phyloP scores from a whole-genome alignment of 2,113 vertebrate species.

The Pogona vitticeps region DNA sequence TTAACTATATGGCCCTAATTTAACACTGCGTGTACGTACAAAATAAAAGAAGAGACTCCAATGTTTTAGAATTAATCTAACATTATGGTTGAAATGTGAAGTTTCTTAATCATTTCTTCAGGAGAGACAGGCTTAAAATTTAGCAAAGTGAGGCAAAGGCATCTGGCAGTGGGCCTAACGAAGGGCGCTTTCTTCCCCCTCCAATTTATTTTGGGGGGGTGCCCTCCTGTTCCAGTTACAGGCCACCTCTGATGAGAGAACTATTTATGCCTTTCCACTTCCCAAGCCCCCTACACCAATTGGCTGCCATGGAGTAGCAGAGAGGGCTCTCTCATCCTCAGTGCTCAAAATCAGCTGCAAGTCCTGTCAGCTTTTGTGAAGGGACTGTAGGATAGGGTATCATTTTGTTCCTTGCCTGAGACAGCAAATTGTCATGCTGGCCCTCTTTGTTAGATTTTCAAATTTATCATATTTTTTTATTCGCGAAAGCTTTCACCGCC shows the following conservation, averaged over 20 bases:
- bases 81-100: background rate
- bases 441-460: no score
- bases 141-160: background rate
- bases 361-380: background rate
- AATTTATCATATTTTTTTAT: no score
- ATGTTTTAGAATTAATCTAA: background rate
- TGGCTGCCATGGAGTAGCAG: background rate
- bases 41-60: background rate
- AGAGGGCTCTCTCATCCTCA: background rate
- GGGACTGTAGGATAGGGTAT: no score
- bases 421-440: no score
- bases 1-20: background rate
- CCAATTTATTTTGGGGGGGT: no score
- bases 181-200: background rate
- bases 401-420: no score
- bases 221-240: no score
- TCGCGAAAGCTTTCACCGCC: no score
- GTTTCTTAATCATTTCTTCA: background rate
- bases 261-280: background rate
- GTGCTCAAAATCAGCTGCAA: no score
- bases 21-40: background rate
- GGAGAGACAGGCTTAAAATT: background rate
- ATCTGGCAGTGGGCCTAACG: background rate
- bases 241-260: background rate
- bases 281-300: background rate